phyloP scores from a whole-genome alignment of 2,888 invertebrate species.

The Melanostoma scalare region DNA sequence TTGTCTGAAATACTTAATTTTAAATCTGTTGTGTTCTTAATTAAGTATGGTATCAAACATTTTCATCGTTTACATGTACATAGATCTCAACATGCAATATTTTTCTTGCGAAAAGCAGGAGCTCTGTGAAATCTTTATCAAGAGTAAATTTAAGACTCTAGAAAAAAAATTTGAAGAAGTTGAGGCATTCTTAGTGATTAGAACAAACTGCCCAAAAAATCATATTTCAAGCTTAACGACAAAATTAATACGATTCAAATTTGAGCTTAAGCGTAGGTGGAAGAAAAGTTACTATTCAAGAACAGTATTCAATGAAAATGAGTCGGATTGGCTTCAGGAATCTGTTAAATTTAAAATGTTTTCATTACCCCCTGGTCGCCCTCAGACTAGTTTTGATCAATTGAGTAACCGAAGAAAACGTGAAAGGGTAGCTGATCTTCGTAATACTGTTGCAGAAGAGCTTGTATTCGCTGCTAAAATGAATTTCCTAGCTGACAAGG shows the following conservation, averaged over 20 bases:
- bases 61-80: too few species aligned
- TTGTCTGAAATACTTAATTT: too few species aligned
- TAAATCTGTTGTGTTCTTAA: too few species aligned
- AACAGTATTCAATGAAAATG: conserved; percentile 32
- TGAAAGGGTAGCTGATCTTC: conserved; percentile 30
- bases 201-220: background rate
- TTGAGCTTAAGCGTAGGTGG: conserved; percentile 34
- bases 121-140: background rate
- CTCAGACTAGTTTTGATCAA: conserved; percentile 33
- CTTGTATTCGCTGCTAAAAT: conserved; percentile 10
- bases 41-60: too few species aligned
- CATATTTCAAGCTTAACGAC: background rate
- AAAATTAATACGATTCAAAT: conserved; percentile 25
- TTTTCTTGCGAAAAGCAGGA: too few species aligned
- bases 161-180: conserved; percentile 26
- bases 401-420: conserved; percentile 37
- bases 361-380: conserved; percentile 33
- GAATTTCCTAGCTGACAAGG: conserved; percentile 17
- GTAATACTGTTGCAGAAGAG: conserved; percentile 8
- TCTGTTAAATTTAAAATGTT: conserved; percentile 30
- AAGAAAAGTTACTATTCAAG: conserved; percentile 32
- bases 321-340: conserved; percentile 23
- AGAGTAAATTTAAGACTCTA: conserved; percentile 19
- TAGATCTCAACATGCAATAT: too few species aligned
- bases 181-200: conserved; percentile 14